Evolutionary conservation across 2,888 invertebrate genomes (phyloP).

Genomic region (Watsonalla cultraria): DNA sequence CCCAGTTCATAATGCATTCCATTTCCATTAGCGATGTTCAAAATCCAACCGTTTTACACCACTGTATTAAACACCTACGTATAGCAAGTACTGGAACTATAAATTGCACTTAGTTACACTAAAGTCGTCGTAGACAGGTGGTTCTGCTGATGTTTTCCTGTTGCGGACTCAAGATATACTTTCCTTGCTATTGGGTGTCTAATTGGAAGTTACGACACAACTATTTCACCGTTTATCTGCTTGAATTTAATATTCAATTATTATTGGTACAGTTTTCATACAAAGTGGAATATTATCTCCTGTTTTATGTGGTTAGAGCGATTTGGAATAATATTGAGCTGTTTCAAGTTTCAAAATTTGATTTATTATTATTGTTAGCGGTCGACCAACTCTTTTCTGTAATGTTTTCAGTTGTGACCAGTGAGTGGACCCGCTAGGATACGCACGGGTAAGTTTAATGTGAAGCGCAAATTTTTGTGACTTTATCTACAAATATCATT

Average conservation of each 20-base stretch:
- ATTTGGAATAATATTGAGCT: neutral
- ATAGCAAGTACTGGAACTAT: conserved; percentile 35
- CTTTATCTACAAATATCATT: too few species aligned
- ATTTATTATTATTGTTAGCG: too few species aligned
- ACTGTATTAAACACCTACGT: conserved; percentile 27
- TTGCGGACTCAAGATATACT: conserved; percentile 21
- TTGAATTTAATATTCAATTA: conserved; percentile 3
- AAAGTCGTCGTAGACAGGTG: conserved; percentile 59
- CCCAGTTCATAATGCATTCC: neutral
- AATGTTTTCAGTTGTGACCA: neutral
- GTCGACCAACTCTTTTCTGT: neutral
- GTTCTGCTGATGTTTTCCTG: conserved; percentile 36
- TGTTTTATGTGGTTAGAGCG: neutral
- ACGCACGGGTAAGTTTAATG: neutral
- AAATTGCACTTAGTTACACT: conserved; percentile 69
- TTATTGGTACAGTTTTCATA: neutral
- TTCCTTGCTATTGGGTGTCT: neutral
- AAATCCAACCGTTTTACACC: conserved; percentile 1
- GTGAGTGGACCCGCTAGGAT: neutral
- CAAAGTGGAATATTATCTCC: neutral
- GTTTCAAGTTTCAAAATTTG: too few species aligned
- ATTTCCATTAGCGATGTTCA: conserved; percentile 1
- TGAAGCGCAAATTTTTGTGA: too few species aligned
- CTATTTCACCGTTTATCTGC: neutral
- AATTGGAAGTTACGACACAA: conserved; percentile 2